Evolutionary conservation across 2,113 vertebrate species (phyloP).

Genomic region (Sula dactylatra): DNA sequence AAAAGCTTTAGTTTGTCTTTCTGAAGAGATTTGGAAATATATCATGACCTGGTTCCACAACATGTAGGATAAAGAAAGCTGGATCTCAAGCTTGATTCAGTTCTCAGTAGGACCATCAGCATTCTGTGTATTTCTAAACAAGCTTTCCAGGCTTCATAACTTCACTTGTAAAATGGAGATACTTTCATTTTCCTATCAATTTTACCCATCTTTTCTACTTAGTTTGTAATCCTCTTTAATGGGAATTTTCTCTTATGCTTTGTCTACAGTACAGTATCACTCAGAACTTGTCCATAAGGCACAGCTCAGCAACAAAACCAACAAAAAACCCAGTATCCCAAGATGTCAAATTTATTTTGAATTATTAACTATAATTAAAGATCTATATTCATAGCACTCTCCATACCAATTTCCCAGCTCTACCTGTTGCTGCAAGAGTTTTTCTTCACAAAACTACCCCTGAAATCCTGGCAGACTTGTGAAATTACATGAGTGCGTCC

Average conservation of each 20-base stretch:
- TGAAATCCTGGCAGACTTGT: background rate
- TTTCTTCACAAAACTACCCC: background rate
- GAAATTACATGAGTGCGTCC: background rate
- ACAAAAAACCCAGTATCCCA: background rate
- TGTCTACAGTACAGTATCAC: background rate
- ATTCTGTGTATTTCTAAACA: background rate
- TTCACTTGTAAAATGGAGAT: background rate
- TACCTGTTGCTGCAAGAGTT: background rate
- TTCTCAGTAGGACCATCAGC: background rate
- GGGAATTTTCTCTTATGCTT: background rate
- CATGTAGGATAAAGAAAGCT: background rate
- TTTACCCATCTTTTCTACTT: background rate
- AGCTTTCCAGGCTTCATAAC: background rate
- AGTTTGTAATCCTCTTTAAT: background rate
- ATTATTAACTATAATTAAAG: background rate
- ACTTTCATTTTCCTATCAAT: background rate
- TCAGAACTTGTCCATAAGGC: background rate
- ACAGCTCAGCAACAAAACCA: background rate
- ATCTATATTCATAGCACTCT: background rate
- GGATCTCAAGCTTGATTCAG: background rate
- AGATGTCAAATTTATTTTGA: background rate
- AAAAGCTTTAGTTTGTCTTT: background rate
- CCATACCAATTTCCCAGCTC: background rate
- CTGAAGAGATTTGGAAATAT: background rate
- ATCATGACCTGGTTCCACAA: background rate